Conservation (phyloP, 2,888 invertebrate genomes). For the Petrophora chlorosata region DNA sequence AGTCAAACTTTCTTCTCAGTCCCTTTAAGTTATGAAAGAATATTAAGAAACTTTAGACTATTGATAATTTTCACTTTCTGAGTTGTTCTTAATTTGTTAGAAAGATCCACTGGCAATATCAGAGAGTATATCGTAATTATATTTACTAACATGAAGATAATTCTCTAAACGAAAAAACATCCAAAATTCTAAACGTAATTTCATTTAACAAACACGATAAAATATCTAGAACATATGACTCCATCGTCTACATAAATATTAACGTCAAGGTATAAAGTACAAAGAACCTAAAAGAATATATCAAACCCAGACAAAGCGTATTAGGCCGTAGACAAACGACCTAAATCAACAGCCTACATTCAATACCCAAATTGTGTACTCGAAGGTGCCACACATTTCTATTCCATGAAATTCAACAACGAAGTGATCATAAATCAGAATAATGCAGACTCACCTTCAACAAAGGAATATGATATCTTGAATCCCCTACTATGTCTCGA, state of each 20-base stretch:
- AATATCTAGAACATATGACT: not conserved
- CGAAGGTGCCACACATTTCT: conserved; percentile 10
- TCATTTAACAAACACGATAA: not conserved
- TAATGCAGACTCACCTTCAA: conserved; percentile 87
- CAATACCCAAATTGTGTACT: conserved; percentile 15
- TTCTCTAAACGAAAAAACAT: not conserved
- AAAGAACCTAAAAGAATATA: conserved; percentile 1
- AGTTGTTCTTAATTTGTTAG: conserved; percentile 13
- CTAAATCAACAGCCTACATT: conserved; percentile 17
- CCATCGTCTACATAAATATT: conserved; percentile 1
- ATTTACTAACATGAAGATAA: not conserved
- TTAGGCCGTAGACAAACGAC: conserved; percentile 10
- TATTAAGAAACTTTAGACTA: conserved; percentile 19
- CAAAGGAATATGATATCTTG: conserved; percentile 93
- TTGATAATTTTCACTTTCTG: conserved; percentile 12
- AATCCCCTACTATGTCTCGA: conserved; percentile 93
- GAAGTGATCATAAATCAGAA: conserved; percentile 24
- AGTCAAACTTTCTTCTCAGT: conserved; percentile 27
- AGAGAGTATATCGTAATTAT: not conserved
- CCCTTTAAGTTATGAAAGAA: conserved; percentile 20
- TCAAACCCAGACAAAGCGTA: not conserved
- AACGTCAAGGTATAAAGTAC: not conserved
- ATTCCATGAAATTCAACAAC: conserved; percentile 16
- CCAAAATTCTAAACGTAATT: not conserved
- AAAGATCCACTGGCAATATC: conserved; percentile 6